Percentiles rank a stretch among this genome's conserved stretches.
phyloP scores from a whole-genome alignment of 2,113 vertebrate species.

The Entomyzon cyanotis region DNA sequence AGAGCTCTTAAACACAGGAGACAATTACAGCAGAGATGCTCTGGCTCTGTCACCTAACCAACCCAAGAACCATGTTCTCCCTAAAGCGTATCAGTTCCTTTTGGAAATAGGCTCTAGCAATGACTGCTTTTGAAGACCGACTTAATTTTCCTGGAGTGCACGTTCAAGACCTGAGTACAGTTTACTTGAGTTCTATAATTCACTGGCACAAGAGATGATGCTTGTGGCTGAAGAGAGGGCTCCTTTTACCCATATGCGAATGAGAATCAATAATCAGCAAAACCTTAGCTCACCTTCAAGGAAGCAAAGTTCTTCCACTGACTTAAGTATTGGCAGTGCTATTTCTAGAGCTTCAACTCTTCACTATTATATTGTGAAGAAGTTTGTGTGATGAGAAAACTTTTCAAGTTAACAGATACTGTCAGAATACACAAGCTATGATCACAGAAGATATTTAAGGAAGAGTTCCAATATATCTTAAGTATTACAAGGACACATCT shows the following conservation, averaged over 20 bases:
- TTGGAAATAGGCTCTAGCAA: neutral
- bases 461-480: neutral
- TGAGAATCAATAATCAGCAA: conserved; percentile 5
- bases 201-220: neutral
- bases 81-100: neutral
- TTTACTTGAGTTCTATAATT: neutral
- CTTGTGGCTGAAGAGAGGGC: neutral
- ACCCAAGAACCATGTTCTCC: neutral
- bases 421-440: neutral
- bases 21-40: neutral
- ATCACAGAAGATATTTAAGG: neutral
- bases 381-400: neutral
- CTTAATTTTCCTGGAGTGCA: neutral
- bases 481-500: neutral
- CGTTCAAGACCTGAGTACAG: neutral
- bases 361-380: fast-evolving
- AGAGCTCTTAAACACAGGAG: neutral
- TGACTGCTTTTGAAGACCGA: neutral
- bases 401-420: neutral
- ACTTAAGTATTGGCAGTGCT: neutral
- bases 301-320: neutral
- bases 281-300: neutral
- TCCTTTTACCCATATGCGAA: neutral
- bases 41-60: neutral
- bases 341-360: neutral